These are phyloP conservation scores for Tapera naevia DNA, from an alignment of 2,797 vertebrate species.

Conservation along the genomic window DNA sequence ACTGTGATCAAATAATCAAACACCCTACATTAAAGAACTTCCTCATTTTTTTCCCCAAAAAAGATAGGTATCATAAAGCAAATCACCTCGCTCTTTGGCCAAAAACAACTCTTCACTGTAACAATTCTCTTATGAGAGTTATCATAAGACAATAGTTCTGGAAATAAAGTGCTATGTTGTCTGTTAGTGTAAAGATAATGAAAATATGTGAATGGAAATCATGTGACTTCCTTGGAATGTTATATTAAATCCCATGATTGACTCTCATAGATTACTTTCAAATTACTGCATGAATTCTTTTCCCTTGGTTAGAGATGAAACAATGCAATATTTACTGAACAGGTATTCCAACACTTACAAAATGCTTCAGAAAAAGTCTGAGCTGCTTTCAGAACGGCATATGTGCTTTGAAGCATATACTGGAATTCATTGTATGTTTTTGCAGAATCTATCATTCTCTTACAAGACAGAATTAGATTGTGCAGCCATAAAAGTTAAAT, in stretches of 20 bases:
- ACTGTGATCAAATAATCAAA: not conserved
- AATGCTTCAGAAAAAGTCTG: not conserved
- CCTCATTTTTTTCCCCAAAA: not conserved
- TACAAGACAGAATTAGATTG: not conserved
- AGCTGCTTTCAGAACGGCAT: not conserved
- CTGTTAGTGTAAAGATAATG: slow-evolving; percentile 7
- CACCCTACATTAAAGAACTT: not conserved
- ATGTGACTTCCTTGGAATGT: slow-evolving; percentile 16
- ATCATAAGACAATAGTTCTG: not conserved
- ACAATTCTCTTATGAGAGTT: not conserved
- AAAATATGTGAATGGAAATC: slow-evolving; percentile 35
- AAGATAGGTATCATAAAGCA: not conserved
- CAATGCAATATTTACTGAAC: not conserved
- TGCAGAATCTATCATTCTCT: not conserved
- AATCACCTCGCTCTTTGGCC: not conserved
- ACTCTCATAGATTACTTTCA: not conserved
- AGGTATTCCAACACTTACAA: not conserved
- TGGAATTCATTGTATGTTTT: not conserved
- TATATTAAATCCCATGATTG: not conserved
- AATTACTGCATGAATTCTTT: slow-evolving; percentile 3
- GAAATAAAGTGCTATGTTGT: not conserved
- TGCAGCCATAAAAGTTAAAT: not conserved
- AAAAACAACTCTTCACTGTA: not conserved
- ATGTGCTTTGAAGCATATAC: not conserved
- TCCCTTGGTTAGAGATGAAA: not conserved